phyloP scores from a whole-genome alignment of 1,140 invertebrate species.

The Camponotus pennsylvanicus region DNA sequence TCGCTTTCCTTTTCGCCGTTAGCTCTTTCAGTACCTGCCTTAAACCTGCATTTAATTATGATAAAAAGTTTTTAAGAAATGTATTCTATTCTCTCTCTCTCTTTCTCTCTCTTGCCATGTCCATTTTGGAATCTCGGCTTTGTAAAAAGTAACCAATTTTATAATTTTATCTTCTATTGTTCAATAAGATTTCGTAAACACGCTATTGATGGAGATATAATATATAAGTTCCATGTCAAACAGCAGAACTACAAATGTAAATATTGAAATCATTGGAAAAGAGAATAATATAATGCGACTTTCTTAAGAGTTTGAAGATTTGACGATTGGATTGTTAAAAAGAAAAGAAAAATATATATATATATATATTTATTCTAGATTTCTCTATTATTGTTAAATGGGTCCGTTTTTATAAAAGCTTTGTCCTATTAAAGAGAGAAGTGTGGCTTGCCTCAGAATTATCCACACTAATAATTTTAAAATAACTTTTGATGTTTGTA shows the following conservation, averaged over 20 bases:
- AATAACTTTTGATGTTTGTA: not conserved
- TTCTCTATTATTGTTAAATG: not conserved
- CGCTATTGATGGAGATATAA: not conserved
- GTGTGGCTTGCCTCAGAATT: not conserved
- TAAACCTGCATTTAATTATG: conserved; percentile 47
- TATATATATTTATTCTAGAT: not conserved
- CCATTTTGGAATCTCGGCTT: not conserved
- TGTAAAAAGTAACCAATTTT: not conserved
- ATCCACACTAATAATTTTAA: conserved; percentile 32
- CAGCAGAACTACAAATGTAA: conserved; percentile 5
- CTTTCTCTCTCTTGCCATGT: not conserved
- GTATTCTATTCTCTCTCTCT: not conserved
- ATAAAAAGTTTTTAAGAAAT: conserved; percentile 22
- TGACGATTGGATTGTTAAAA: not conserved
- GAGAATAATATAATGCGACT: not conserved
- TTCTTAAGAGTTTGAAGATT: not conserved
- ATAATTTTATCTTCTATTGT: not conserved
- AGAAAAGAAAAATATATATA: not conserved
- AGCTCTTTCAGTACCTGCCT: conserved; percentile 61
- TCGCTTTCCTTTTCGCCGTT: conserved; percentile 52
- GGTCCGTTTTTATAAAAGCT: not conserved
- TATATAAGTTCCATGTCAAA: not conserved
- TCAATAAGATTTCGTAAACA: not conserved
- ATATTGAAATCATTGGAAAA: not conserved
- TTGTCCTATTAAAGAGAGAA: not conserved